Percentiles rank a stretch among this genome's conserved stretches.
Evolutionary conservation across 2,888 invertebrate genomes (phyloP).

Genomic region (Stramonita haemastoma): DNA sequence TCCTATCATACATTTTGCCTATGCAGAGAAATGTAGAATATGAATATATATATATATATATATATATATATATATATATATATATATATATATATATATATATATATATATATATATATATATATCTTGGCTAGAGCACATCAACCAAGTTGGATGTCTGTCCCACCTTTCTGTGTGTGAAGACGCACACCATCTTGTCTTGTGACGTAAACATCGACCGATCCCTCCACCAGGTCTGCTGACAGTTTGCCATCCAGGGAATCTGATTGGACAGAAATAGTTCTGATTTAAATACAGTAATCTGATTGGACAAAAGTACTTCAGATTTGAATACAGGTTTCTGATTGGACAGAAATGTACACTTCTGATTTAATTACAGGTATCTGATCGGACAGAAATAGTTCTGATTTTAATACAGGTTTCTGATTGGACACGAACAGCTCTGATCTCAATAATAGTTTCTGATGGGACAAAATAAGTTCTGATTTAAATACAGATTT

Average conservation of each 20-base stretch:
- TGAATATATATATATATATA: not conserved
- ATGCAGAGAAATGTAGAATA: no score
- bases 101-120: no score
- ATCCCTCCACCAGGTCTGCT: slow-evolving; percentile 13
- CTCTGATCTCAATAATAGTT: no score
- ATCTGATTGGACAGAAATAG: slow-evolving; percentile 3
- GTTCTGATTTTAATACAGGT: no score
- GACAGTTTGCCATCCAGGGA: slow-evolving; percentile 35
- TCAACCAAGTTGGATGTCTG: not conserved
- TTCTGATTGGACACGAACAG: no score
- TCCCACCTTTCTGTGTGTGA: slow-evolving; percentile 2
- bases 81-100: not conserved
- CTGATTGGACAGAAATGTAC: no score
- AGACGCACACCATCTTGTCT: slow-evolving; percentile 11
- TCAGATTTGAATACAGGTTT: no score
- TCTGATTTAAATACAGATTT: not conserved
- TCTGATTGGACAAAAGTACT: no score
- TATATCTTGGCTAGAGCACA: not conserved
- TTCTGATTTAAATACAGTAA: no score
- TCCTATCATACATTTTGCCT: no score
- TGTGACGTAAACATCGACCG: slow-evolving; percentile 30
- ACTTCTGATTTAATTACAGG: not conserved
- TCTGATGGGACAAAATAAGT: no score
- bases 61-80: not conserved
- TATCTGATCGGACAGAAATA: not conserved